Evolutionary conservation across 2,113 vertebrate species (phyloP).

Genomic region (Apeltes quadracus): DNA sequence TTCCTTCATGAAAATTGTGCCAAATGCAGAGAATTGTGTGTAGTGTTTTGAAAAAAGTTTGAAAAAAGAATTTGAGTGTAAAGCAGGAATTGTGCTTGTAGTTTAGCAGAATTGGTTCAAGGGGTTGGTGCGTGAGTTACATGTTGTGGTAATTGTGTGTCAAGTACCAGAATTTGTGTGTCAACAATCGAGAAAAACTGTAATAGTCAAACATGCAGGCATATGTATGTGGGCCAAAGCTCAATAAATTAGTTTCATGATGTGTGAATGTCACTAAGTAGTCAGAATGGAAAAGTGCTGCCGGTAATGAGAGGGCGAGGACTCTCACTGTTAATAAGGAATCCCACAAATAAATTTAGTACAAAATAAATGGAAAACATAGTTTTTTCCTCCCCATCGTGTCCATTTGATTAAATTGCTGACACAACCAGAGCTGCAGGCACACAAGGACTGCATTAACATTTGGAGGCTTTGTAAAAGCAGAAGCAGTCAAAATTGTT

Average conservation of each 20-base stretch:
- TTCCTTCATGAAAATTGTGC: too few relatives aligned
- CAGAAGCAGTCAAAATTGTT: constrained; percentile 59
- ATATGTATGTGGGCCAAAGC: background rate
- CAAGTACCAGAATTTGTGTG: too few relatives aligned
- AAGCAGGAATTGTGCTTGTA: too few relatives aligned
- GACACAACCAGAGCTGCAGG: constrained; percentile 8
- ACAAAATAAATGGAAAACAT: constrained; percentile 45
- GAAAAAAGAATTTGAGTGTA: too few relatives aligned
- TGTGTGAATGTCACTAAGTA: constrained; percentile 12
- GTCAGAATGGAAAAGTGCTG: constrained; percentile 9
- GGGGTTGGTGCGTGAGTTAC: too few relatives aligned
- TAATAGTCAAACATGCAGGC: background rate
- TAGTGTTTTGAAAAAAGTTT: too few relatives aligned
- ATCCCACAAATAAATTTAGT: constrained; percentile 30
- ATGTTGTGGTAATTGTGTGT: too few relatives aligned
- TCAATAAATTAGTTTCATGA: background rate
- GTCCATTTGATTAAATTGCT: constrained; percentile 34
- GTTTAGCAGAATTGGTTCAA: too few relatives aligned
- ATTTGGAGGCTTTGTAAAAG: constrained; percentile 47
- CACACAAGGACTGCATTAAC: constrained; percentile 36
- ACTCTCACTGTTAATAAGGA: constrained; percentile 17
- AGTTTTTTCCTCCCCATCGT: constrained; percentile 17
- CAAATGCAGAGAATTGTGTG: too few relatives aligned
- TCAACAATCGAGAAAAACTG: too few relatives aligned
- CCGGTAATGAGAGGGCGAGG: constrained; percentile 15